These are phyloP conservation scores for Passerina amoena DNA, from an alignment of 2,113 vertebrate genomes.

Conservation along the genomic window DNA sequence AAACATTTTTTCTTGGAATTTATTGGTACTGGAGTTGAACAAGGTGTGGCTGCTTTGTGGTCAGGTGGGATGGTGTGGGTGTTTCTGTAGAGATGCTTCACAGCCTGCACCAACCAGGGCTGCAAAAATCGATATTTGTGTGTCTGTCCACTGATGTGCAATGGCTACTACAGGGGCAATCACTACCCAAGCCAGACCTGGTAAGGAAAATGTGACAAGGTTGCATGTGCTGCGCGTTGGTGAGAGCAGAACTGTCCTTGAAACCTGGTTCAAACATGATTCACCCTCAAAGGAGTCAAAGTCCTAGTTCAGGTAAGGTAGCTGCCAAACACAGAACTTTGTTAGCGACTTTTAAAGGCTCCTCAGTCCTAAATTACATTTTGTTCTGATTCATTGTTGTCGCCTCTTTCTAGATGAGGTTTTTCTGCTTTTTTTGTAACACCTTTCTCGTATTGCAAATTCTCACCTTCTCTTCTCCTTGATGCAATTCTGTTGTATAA, in stretches of 20 bases:
- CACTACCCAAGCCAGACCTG: neutral
- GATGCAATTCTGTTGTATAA: neutral
- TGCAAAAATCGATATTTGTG: neutral
- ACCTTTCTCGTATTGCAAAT: neutral
- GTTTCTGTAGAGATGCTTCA: neutral
- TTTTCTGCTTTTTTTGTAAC: neutral
- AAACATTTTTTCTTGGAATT: neutral
- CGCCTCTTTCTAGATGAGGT: neutral
- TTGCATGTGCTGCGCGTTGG: neutral
- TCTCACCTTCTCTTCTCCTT: neutral
- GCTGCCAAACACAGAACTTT: conserved; percentile 40
- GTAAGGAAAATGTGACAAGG: neutral
- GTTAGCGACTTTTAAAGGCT: conserved; percentile 28
- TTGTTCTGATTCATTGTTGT: neutral
- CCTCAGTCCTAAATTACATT: neutral
- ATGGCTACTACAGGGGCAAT: neutral
- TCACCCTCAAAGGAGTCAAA: conserved; percentile 56
- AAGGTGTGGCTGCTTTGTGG: neutral
- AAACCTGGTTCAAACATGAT: conserved; percentile 46
- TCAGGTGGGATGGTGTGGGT: neutral
- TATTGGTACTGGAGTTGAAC: neutral
- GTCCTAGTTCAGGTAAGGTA: conserved; percentile 49
- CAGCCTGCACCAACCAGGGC: neutral
- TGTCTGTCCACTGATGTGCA: neutral
- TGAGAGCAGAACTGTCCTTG: conserved; percentile 45